phyloP scores from a whole-genome alignment of 2,888 invertebrate species.

The Merodon equestris region DNA sequence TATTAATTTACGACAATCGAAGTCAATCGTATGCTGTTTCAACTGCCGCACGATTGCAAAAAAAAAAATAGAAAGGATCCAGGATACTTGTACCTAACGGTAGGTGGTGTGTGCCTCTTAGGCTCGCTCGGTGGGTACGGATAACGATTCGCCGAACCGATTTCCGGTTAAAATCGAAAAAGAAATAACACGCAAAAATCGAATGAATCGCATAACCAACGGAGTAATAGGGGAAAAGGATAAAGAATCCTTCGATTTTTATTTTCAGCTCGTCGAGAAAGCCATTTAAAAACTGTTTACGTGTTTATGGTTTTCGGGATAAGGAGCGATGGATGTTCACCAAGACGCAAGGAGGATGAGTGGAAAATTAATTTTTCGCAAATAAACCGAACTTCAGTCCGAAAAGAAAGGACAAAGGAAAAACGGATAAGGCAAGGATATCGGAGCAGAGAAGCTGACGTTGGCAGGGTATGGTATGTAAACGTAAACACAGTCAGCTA shows the following conservation, averaged over 20 bases:
- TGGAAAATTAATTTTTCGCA: conserved; percentile 55
- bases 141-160: conserved; percentile 53
- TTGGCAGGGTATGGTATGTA: conserved; percentile 22
- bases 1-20: conserved; percentile 49
- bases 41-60: conserved; percentile 20
- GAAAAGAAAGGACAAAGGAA: too few relatives aligned
- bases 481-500: conserved; percentile 42
- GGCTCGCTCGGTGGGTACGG: conserved; percentile 8
- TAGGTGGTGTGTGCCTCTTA: conserved; percentile 15
- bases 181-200: conserved; percentile 57
- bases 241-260: neutral
- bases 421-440: too few relatives aligned
- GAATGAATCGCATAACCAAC: conserved; percentile 50
- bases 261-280: conserved; percentile 22
- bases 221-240: too few relatives aligned
- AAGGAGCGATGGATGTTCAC: conserved; percentile 23
- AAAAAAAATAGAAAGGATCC: too few relatives aligned
- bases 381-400: conserved; percentile 43
- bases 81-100: too few relatives aligned
- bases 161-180: conserved; percentile 49
- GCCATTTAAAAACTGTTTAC: conserved; percentile 57
- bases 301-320: conserved; percentile 61
- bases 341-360: neutral
- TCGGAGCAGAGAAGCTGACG: too few relatives aligned
- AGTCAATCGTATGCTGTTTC: conserved; percentile 22